A percentile compares a stretch with the other conserved stretches of the same genome.
Conservation (phyloP, 1,140 invertebrate genomes). For the Asbolus verrucosus region DNA sequence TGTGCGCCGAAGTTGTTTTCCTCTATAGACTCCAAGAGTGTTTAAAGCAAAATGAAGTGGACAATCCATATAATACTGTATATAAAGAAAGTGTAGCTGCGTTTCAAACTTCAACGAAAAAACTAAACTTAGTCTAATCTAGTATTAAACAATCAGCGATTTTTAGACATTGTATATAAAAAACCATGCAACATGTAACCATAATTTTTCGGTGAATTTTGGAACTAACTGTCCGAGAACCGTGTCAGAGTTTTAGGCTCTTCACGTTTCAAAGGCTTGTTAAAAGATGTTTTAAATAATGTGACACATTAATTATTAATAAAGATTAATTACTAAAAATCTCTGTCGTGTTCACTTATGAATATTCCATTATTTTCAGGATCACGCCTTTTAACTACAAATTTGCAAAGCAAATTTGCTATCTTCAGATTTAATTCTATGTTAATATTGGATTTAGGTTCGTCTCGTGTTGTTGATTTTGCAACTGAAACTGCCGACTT, state of each 20-base stretch:
- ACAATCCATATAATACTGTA: conserved; percentile 43
- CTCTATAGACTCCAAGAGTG: conserved; percentile 37
- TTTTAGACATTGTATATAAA: conserved; percentile 45
- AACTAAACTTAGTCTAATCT: conserved; percentile 44
- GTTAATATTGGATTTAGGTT: conserved; percentile 32
- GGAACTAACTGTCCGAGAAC: conserved; percentile 53
- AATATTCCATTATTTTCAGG: conserved; percentile 31
- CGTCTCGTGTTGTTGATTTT: conserved; percentile 32
- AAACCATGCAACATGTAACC: conserved; percentile 41
- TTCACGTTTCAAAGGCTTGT: conserved; percentile 48
- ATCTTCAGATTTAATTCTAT: conserved; percentile 32
- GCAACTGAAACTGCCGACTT: conserved; percentile 23
- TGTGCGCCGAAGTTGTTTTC: conserved; percentile 46
- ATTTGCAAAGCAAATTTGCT: conserved; percentile 36
- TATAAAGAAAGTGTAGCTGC: conserved; percentile 44
- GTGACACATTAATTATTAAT: conserved; percentile 59
- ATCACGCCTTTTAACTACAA: conserved; percentile 28
- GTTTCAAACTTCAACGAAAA: conserved; percentile 65
- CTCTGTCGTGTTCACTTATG: conserved; percentile 25
- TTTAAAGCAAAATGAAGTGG: conserved; percentile 43
- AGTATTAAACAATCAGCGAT: conserved; percentile 44
- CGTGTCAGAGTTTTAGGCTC: conserved; percentile 2
- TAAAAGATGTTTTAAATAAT: conserved; percentile 61
- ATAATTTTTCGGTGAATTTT: conserved; percentile 62
- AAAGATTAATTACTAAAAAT: conserved; percentile 54